phyloP scores from a whole-genome alignment of 2,888 invertebrate species.

The Trichacis sp. region DNA sequence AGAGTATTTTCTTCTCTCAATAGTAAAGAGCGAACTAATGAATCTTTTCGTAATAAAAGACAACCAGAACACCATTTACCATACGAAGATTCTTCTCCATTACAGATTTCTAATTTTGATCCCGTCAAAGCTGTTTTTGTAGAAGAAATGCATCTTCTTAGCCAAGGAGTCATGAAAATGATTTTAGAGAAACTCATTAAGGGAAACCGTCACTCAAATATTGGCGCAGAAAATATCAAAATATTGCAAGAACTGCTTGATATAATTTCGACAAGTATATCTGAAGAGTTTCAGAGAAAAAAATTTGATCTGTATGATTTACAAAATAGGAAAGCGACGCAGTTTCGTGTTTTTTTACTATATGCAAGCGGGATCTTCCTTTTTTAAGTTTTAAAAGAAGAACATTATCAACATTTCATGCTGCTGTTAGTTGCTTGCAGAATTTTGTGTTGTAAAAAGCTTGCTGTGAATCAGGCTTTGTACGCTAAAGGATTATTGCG shows the following conservation, averaged over 20 bases:
- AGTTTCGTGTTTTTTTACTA: conserved; percentile 37
- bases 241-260: conserved; percentile 4
- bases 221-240: conserved; percentile 1
- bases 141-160: conserved; percentile 24
- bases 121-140: conserved; percentile 23
- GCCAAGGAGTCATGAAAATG: conserved; percentile 15
- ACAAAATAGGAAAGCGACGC: conserved; percentile 44
- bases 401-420: conserved; percentile 36
- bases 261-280: conserved; percentile 19
- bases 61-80: conserved; percentile 25
- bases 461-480: no score
- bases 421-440: conserved; percentile 29
- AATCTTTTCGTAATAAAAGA: conserved; percentile 19
- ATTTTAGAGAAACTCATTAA: conserved; percentile 15
- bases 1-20: conserved; percentile 19
- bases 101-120: conserved; percentile 19
- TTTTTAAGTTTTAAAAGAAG: conserved; percentile 17
- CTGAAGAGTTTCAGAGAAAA: conserved; percentile 45
- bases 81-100: conserved; percentile 10
- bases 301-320: conserved; percentile 28
- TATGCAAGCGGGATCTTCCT: conserved; percentile 32
- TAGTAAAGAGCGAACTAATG: conserved; percentile 13
- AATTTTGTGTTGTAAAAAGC: conserved; percentile 21
- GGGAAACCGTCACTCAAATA: neutral
- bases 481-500: no score